Base-by-base conservation (phyloP, 2,113 vertebrate genomes). In the Illadopsis cleaveri region DNA sequence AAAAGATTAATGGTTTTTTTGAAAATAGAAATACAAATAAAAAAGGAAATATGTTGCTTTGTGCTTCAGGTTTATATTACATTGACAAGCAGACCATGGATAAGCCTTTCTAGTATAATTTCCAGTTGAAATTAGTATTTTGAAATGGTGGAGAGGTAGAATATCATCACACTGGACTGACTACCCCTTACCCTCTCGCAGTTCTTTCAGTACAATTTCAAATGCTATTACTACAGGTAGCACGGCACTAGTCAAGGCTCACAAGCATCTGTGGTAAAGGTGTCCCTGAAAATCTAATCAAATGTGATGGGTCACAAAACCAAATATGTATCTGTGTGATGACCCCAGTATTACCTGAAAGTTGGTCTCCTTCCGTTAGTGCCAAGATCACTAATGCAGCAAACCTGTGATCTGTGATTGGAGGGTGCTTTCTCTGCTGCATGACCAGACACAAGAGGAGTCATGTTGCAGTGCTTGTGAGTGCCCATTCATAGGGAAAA, bases 21-120 rank as follows among this genome's bases (percentile, higher is more conserved):
- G 75, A 91, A 96, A 96, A 87, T 17, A 93, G 70, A 90, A 90
- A 77, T 85, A 93, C 51, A 92, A 97, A 95, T 83, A 72, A 96
- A 95, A 97, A 96, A 86, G 44, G 48, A 96, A 95, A 88, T 94
- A 66, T 94, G 89, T 76, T 94, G 80, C 77, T 64, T 93, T 96
- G 60, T 93, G 73, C 82, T 96, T 96, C 76, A 93, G 61, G 54
- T 94, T 95, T 89, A 60, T 79, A 68, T 76, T 92, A 85, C 40
- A 73, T 73, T 95, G 85, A 89, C 68, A 86, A 86, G 44, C 56
- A 27, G 53, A 81, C 53, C 24, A 60, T 2, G 9, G 53, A 69
- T 61, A 71, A 78, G 87, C 83, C 44, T 95, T 95, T 82, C 72
- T 79, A 48, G 40, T 92, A 92, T 64, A 94, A 66, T 65, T 96